Conservation (phyloP, 2,113 vertebrate genomes). For the Paedocypris sp. region DNA sequence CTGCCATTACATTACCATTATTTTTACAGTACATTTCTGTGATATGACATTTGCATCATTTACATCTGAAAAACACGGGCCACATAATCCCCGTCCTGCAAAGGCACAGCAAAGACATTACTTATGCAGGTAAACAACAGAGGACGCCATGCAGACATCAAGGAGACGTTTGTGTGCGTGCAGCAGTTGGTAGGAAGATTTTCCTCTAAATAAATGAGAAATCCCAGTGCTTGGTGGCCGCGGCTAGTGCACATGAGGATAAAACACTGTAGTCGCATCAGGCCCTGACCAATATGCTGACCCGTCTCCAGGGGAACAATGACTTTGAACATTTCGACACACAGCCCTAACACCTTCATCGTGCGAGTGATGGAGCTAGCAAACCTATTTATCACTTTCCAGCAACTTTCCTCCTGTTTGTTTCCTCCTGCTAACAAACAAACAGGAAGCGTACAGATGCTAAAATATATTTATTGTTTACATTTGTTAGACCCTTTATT, state of each 20-base stretch:
- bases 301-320: constrained; percentile 20
- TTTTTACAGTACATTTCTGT: too few species aligned
- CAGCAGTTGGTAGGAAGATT: constrained; percentile 9
- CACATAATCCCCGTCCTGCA: neutral
- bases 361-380: constrained; percentile 16
- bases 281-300: constrained; percentile 22
- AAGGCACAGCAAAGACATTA: neutral
- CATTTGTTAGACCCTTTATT: too few species aligned
- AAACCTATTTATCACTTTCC: constrained; percentile 28
- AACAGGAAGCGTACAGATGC: too few species aligned
- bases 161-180: constrained; percentile 3
- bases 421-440: too few species aligned
- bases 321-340: constrained; percentile 24
- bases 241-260: constrained; percentile 9
- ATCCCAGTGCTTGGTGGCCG: constrained; percentile 1
- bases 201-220: constrained; percentile 15
- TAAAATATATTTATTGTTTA: too few species aligned
- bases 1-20: neutral
- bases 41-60: neutral
- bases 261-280: constrained; percentile 3
- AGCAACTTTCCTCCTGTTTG: constrained; percentile 14
- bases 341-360: neutral
- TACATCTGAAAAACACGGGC: neutral
- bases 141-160: neutral
- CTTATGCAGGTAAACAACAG: constrained; percentile 1